Evolutionary conservation across 2,888 invertebrate genomes (phyloP).

Genomic region (Mechanitis messenoides): DNA sequence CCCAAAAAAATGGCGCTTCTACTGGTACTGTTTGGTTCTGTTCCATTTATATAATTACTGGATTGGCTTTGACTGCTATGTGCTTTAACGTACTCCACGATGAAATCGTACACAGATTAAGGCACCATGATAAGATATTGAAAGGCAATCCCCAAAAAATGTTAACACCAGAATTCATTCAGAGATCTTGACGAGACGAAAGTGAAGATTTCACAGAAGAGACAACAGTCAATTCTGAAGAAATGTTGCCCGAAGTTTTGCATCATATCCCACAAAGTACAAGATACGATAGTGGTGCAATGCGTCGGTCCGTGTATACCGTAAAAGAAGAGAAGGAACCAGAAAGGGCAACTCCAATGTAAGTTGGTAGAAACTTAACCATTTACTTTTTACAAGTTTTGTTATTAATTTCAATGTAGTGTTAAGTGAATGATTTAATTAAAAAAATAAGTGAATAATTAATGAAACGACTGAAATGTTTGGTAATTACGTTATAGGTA

Average conservation of each 20-base stretch:
- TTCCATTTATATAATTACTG: constrained; percentile 91
- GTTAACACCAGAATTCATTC: constrained; percentile 63
- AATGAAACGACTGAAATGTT: constrained; percentile 62
- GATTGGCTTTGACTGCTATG: constrained; percentile 92
- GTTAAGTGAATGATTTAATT: constrained; percentile 30
- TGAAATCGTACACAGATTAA: constrained; percentile 88
- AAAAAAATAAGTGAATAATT: constrained; percentile 30
- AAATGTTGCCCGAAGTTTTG: constrained; percentile 67
- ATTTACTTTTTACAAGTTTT: constrained; percentile 10
- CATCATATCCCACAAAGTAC: constrained; percentile 58
- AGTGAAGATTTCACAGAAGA: constrained; percentile 64
- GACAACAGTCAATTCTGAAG: constrained; percentile 62
- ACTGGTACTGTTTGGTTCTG: constrained; percentile 91
- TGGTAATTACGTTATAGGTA: constrained; percentile 58
- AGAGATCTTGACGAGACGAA: constrained; percentile 71
- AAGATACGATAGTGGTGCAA: constrained; percentile 57
- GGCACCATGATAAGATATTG: constrained; percentile 74
- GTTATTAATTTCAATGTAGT: constrained; percentile 22
- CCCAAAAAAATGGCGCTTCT: constrained; percentile 67
- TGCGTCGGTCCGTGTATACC: constrained; percentile 62
- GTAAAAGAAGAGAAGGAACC: constrained; percentile 61
- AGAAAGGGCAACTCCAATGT: constrained; percentile 36
- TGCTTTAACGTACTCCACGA: constrained; percentile 85
- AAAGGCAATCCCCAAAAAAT: constrained; percentile 61
- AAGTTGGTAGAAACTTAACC: constrained; percentile 14